These are phyloP conservation scores for Diaperis boleti DNA, from an alignment of 2,888 invertebrate genomes.

Conservation along the genomic window DNA sequence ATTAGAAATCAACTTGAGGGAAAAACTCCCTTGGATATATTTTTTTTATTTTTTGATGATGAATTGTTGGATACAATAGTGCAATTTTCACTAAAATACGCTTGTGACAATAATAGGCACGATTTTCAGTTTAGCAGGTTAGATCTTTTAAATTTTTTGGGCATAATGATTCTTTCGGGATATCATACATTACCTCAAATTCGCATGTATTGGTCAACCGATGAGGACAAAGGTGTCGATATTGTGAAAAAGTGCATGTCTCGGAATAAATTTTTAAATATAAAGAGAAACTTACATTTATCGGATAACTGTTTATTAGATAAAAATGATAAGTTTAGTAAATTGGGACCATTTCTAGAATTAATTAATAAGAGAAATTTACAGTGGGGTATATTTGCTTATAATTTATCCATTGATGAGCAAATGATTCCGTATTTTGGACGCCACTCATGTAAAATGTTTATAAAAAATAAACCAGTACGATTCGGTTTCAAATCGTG, in stretches of 20 bases:
- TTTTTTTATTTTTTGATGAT: slow-evolving; percentile 43
- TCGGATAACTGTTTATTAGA: slow-evolving; percentile 46
- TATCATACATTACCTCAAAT: slow-evolving; percentile 26
- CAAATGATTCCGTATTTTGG: slow-evolving; percentile 51
- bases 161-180: slow-evolving; percentile 27
- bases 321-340: slow-evolving; percentile 51
- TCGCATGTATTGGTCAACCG: slow-evolving; percentile 36
- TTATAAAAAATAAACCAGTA: slow-evolving; percentile 53
- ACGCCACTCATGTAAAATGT: slow-evolving; percentile 54
- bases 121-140: slow-evolving; percentile 7
- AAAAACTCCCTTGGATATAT: slow-evolving; percentile 43
- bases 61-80: slow-evolving; percentile 33
- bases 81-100: slow-evolving; percentile 36
- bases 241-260: slow-evolving; percentile 43
- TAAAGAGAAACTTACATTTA: slow-evolving; percentile 46
- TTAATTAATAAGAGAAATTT: slow-evolving; percentile 46
- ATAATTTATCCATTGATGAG: slow-evolving; percentile 52
- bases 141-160: slow-evolving; percentile 23
- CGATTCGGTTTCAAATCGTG: slow-evolving; percentile 55
- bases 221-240: slow-evolving; percentile 28
- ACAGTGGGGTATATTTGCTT: slow-evolving; percentile 50
- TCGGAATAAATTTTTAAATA: slow-evolving; percentile 46
- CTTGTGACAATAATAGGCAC: slow-evolving; percentile 31
- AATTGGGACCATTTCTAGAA: slow-evolving; percentile 50
- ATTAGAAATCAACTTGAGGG: slow-evolving; percentile 38